Evolutionary conservation across 1,140 invertebrate genomes (phyloP), one percentile per base, ranked within the genome.

Genomic region (Orius insidiosus): DNA sequence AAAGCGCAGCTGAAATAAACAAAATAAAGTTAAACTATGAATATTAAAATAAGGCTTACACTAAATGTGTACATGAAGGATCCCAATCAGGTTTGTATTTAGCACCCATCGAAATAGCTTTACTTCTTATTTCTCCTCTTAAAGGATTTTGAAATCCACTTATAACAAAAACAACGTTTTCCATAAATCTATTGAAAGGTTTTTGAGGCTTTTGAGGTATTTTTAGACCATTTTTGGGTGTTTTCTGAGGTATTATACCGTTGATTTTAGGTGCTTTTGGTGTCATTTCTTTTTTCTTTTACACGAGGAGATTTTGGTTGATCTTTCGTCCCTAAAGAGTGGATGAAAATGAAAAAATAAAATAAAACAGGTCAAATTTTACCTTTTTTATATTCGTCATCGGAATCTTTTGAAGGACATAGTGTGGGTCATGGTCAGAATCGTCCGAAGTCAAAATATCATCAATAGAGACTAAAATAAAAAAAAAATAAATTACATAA

Each of bases 111-210:
- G 72, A 69, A 3, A 79, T 37, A 9, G 80, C 85, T 53, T 70
- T 72, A 39, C 71, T 69, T 35, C 86, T 63, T 15, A 92, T 55
- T 40, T 72, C 64, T 2, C 63, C 67, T 36, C 87, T 67, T 51
- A 71, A 66, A 1, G 88, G 87, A 68, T 93, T 88, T 62, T 79
- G 69, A 65, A 81, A 90, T 0, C 87, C 87, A 65, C 85, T 89
- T 43, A 93, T 68, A 2, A 78, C 78, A 64, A 92, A 73, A 10
- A 74, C 68, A 16, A 88, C 83, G 35, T 67, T 72, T 36, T 70
- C 66, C 59, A 82, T 64, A 15, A 80, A 56, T 50, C 69, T 58
- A 48, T 62, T 59, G 51, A 76, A 77, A 1, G 70, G 69, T 58
- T 68, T 69, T 45, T 19, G 34, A 36, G 37, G 36, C n/a, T n/a